phyloP scores from a whole-genome alignment of 2,888 invertebrate species.

The Xestia ashworthii region DNA sequence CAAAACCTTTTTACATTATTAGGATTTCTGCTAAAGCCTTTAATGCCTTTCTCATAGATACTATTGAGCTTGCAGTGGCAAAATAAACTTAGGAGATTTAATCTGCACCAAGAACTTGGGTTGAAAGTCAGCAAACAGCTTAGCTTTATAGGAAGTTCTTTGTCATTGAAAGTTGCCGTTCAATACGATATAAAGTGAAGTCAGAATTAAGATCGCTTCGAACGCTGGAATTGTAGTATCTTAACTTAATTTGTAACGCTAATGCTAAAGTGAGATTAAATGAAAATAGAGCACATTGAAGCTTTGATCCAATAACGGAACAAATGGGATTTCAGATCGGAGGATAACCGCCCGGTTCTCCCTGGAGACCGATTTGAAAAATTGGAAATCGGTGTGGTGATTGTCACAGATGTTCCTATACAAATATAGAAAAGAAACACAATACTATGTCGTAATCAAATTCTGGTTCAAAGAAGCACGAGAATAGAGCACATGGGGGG shows the following conservation, averaged over 20 bases:
- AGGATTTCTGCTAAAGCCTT: slow-evolving; percentile 16
- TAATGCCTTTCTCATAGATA: background rate
- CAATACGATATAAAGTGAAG: slow-evolving; percentile 22
- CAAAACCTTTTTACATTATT: slow-evolving; percentile 42
- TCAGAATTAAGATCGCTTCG: slow-evolving; percentile 12
- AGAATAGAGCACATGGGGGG: no score
- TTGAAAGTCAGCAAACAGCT: slow-evolving; percentile 32
- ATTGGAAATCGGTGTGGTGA: background rate
- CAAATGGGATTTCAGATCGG: slow-evolving; percentile 13
- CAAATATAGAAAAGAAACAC: background rate
- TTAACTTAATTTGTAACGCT: slow-evolving; percentile 33
- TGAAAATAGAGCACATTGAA: slow-evolving; percentile 16
- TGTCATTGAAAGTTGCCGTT: slow-evolving; percentile 32
- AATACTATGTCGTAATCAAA: background rate
- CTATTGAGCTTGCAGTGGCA: background rate
- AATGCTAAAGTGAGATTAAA: slow-evolving; percentile 36
- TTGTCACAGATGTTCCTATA: background rate
- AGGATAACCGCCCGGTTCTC: background rate
- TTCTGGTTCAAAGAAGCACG: background rate
- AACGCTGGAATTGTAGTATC: slow-evolving; percentile 16
- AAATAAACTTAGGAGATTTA: slow-evolving; percentile 25
- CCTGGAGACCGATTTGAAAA: background rate
- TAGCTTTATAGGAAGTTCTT: slow-evolving; percentile 6
- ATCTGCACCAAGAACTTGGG: slow-evolving; percentile 19
- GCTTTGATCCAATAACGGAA: slow-evolving; percentile 29